These are phyloP conservation scores for Apis laboriosa DNA, from an alignment of 1,140 invertebrate genomes.

Conservation along the genomic window DNA sequence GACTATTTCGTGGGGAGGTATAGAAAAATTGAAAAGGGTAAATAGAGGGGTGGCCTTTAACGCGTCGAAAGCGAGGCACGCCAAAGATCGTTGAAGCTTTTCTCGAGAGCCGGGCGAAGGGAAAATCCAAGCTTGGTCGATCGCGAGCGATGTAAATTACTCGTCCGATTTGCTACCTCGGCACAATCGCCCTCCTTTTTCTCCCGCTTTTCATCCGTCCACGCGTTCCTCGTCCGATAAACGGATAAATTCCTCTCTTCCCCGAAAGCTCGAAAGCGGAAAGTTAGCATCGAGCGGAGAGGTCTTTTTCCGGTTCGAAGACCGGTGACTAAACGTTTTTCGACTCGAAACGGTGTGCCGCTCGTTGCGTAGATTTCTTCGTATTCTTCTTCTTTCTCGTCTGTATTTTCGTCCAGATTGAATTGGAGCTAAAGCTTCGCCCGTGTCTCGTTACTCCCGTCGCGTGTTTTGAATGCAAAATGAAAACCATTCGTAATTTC, in stretches of 20 bases:
- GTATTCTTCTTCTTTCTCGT: background rate
- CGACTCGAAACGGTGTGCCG: background rate
- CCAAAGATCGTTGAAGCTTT: background rate
- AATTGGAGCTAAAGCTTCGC: background rate
- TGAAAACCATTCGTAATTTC: too few relatives aligned
- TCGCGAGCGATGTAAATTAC: constrained; percentile 37
- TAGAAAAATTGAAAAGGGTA: background rate
- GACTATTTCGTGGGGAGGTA: background rate
- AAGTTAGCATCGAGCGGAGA: background rate
- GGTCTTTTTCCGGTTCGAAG: background rate
- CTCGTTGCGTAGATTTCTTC: background rate
- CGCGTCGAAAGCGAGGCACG: background rate
- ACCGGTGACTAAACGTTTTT: background rate
- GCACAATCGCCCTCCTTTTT: background rate
- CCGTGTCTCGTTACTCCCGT: background rate
- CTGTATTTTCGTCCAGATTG: background rate
- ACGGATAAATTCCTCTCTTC: background rate
- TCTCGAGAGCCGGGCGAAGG: too few relatives aligned
- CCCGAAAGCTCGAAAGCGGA: background rate
- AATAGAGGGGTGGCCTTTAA: background rate
- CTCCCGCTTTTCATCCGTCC: background rate
- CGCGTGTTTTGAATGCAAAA: too few relatives aligned
- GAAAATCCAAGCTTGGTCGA: background rate
- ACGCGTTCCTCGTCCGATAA: background rate
- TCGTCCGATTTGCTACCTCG: background rate